These are phyloP conservation scores for Rhingia rostrata DNA, from an alignment of 2,888 invertebrate genomes.

Conservation along the genomic window DNA sequence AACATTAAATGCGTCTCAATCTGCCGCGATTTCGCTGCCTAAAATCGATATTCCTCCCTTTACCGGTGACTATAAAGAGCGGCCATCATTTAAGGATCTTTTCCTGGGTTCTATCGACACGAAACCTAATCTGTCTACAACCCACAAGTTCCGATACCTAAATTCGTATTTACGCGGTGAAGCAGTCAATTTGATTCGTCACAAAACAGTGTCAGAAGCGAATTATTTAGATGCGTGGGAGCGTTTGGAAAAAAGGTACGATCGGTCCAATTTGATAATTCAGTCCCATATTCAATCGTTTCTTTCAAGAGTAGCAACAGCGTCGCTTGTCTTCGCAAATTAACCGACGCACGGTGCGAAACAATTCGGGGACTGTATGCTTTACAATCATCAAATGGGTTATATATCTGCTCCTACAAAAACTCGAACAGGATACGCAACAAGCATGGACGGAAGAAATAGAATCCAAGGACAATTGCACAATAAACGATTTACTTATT, in stretches of 20 bases:
- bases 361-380: slow-evolving; percentile 18
- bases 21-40: no score
- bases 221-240: slow-evolving; percentile 1
- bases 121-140: not conserved
- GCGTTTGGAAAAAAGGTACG: not conserved
- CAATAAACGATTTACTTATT: no score
- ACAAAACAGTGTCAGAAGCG: not conserved
- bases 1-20: no score
- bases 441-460: no score
- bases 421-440: no score
- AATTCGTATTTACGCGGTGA: slow-evolving; percentile 15
- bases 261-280: slow-evolving; percentile 8
- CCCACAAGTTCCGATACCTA: slow-evolving; percentile 8
- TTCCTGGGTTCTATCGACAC: slow-evolving; percentile 6
- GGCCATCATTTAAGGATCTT: no score
- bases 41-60: no score
- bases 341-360: not conserved
- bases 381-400: no score
- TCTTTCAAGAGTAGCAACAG: not conserved
- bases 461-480: no score
- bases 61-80: no score
- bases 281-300: slow-evolving; percentile 9
- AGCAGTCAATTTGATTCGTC: not conserved
- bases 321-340: not conserved
- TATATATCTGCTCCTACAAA: no score